These are phyloP conservation scores for Craseonycteris thonglongyai DNA, from an alignment of 2,113 vertebrate genomes.

Conservation along the genomic window DNA sequence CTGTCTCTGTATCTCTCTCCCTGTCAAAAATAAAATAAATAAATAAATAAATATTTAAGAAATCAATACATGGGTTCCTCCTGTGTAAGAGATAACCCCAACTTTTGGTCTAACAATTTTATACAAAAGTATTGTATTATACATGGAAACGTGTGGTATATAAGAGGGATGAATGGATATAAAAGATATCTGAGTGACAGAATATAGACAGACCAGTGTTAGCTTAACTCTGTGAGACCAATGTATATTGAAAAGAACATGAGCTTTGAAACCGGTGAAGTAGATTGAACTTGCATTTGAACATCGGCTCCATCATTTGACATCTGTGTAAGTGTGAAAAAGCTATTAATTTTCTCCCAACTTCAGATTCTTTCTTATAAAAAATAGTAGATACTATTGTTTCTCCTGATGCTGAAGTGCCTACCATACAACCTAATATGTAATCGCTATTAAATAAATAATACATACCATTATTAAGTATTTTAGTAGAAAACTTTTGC, in stretches of 20 bases:
- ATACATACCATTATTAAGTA: background rate
- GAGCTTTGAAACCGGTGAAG: background rate
- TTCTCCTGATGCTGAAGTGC: background rate
- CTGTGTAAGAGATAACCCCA: too few species aligned
- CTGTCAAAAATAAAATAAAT: too few species aligned
- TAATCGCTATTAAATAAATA: background rate
- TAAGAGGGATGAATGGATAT: background rate
- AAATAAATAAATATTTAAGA: too few species aligned
- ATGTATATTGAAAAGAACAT: background rate
- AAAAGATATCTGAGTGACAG: background rate
- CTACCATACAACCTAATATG: background rate
- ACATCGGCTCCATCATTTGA: background rate
- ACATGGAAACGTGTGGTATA: too few species aligned
- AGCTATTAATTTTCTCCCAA: background rate
- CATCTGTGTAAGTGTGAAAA: background rate
- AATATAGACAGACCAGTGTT: background rate
- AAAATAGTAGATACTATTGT: background rate
- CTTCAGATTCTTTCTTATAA: background rate
- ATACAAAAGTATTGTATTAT: too few species aligned
- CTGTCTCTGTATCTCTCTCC: too few species aligned
- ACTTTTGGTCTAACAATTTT: too few species aligned
- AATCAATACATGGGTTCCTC: too few species aligned
- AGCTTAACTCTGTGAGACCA: background rate
- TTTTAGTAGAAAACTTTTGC: background rate
- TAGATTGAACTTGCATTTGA: background rate